Evolutionary conservation across 2,797 vertebrate species (phyloP).

Genomic region (Cynodonichthys magdalenae): DNA sequence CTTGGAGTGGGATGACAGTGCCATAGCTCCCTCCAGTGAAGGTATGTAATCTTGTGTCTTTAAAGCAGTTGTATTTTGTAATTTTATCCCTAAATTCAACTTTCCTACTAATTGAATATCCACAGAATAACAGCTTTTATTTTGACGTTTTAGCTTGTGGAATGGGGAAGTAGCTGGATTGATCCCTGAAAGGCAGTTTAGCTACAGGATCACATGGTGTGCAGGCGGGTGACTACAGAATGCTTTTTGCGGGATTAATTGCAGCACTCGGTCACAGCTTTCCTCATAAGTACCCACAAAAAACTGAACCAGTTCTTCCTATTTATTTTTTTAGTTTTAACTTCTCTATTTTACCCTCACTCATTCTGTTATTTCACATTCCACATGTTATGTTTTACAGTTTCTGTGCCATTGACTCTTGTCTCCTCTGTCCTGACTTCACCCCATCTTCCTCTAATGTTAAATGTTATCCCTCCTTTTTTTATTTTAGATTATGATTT

Average conservation of each 20-base stretch:
- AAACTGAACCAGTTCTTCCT: constrained; percentile 25
- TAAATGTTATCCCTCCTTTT: constrained; percentile 91
- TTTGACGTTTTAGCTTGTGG: constrained; percentile 19
- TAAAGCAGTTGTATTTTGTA: constrained; percentile 6
- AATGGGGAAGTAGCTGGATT: constrained; percentile 24
- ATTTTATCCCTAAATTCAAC: neutral
- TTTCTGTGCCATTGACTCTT: constrained; percentile 56
- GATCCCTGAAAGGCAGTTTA: constrained; percentile 25
- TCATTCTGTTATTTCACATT: constrained; percentile 35
- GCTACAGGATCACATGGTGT: constrained; percentile 17
- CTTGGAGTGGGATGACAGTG: constrained; percentile 98
- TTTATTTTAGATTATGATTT: constrained; percentile 99
- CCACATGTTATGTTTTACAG: constrained; percentile 49
- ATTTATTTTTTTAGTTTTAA: constrained; percentile 38
- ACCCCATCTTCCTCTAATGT: constrained; percentile 79
- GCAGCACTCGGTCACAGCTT: constrained; percentile 32
- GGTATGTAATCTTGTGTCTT: constrained; percentile 72
- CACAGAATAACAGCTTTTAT: constrained; percentile 3
- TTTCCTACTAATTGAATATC: constrained; percentile 3
- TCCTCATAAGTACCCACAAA: constrained; percentile 36
- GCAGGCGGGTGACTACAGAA: constrained; percentile 21
- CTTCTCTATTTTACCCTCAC: constrained; percentile 25
- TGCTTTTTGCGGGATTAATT: constrained; percentile 24
- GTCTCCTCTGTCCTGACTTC: constrained; percentile 50
- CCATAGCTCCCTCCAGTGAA: constrained; percentile 97